These are phyloP conservation scores for Drosophila heteroneura DNA, from an alignment of 2,888 invertebrate species.

Conservation along the genomic window DNA sequence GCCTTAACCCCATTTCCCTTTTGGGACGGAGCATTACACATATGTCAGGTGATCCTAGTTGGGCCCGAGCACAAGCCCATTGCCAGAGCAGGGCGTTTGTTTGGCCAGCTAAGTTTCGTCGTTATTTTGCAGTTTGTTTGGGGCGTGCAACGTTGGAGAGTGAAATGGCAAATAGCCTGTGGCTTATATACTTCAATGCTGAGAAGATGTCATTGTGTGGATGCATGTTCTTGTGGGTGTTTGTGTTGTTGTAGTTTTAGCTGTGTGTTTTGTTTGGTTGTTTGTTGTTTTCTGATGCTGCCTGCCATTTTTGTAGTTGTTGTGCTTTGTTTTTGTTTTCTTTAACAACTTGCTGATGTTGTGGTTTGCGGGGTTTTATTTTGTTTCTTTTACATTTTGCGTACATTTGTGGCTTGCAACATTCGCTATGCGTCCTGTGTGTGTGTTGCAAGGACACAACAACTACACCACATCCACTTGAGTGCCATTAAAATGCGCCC, in stretches of 20 bases:
- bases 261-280: slow-evolving; percentile 4
- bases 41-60: slow-evolving; percentile 47
- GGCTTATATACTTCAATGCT: slow-evolving; percentile 69
- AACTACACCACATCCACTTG: slow-evolving; percentile 62
- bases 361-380: slow-evolving; percentile 42
- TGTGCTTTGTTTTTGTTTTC: slow-evolving; percentile 53
- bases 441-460: slow-evolving; percentile 59
- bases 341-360: slow-evolving; percentile 64
- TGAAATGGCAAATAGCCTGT: slow-evolving; percentile 77
- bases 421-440: slow-evolving; percentile 7
- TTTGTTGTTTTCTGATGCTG: slow-evolving; percentile 43
- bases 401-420: slow-evolving; percentile 42
- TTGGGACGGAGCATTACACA: slow-evolving; percentile 35
- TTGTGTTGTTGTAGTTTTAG: slow-evolving; percentile 14
- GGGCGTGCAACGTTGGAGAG: slow-evolving; percentile 52
- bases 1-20: slow-evolving; percentile 61
- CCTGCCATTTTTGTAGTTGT: slow-evolving; percentile 50
- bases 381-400: slow-evolving; percentile 19
- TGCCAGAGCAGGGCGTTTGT: slow-evolving; percentile 12
- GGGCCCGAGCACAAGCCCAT: neutral
- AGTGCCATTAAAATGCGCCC: slow-evolving; percentile 77
- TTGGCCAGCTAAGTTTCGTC: slow-evolving; percentile 15
- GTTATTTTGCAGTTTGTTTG: slow-evolving; percentile 39
- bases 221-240: slow-evolving; percentile 63
- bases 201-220: slow-evolving; percentile 76